These are phyloP conservation scores for Hirudinaria manillensis DNA, from an alignment of 2,888 invertebrate genomes.

Conservation along the genomic window DNA sequence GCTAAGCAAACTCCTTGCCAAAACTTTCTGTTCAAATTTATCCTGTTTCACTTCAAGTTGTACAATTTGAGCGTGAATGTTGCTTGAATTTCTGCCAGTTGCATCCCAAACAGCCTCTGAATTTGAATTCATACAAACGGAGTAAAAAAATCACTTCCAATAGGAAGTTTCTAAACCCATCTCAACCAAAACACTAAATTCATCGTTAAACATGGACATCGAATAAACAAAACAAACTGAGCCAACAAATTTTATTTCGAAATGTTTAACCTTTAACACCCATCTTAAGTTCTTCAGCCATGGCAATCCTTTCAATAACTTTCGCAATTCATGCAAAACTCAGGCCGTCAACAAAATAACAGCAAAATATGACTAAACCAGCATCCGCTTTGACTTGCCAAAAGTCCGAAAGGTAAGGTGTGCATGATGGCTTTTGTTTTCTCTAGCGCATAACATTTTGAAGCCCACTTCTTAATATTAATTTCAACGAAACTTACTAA, in stretches of 20 bases:
- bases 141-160: too few species aligned
- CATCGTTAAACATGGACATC: too few species aligned
- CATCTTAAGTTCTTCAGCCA: neutral
- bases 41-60: slow-evolving; percentile 27
- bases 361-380: neutral
- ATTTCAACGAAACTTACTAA: too few species aligned
- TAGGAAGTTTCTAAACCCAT: too few species aligned
- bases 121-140: too few species aligned
- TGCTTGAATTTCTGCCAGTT: neutral
- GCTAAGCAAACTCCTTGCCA: slow-evolving; percentile 4
- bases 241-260: neutral
- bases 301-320: neutral
- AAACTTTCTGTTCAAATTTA: slow-evolving; percentile 18
- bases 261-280: neutral
- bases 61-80: neutral
- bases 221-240: too few species aligned
- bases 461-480: too few species aligned
- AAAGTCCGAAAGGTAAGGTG: slow-evolving; percentile 12
- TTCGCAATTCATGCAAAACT: neutral
- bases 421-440: neutral
- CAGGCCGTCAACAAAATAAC: neutral
- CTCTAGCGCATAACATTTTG: slow-evolving; percentile 4
- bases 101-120: slow-evolving; percentile 18
- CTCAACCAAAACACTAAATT: too few species aligned
- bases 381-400: neutral